Evolutionary conservation across 2,113 vertebrate genomes (phyloP).

Genomic region (Aix galericulata): DNA sequence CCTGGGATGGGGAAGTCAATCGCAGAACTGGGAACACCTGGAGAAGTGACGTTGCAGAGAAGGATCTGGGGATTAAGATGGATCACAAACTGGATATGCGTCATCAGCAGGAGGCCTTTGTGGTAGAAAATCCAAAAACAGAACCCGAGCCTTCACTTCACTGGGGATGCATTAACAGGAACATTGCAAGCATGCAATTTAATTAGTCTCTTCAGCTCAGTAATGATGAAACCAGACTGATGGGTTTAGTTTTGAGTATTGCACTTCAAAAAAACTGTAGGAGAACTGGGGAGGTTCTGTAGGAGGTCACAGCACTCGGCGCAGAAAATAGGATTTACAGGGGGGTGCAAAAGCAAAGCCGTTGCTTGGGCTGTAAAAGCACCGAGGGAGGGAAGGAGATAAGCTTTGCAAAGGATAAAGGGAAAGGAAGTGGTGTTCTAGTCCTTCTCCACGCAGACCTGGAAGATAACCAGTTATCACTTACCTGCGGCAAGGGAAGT

Average conservation of each 20-base stretch:
- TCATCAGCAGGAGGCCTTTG: not conserved
- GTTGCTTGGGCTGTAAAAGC: not conserved
- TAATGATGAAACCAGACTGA: slow-evolving; percentile 11
- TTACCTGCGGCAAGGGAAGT: not conserved
- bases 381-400: not conserved
- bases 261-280: not conserved
- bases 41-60: not conserved
- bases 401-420: not conserved
- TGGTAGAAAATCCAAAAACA: not conserved
- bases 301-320: not conserved
- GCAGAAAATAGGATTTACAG: not conserved
- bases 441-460: not conserved
- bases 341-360: not conserved
- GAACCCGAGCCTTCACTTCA: not conserved
- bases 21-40: not conserved
- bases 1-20: not conserved
- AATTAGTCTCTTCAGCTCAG: slow-evolving; percentile 35
- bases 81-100: not conserved
- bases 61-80: not conserved
- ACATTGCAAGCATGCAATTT: slow-evolving; percentile 8
- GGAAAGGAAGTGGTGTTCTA: not conserved
- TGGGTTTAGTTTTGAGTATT: not conserved
- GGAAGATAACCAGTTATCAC: not conserved
- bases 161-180: slow-evolving; percentile 22
- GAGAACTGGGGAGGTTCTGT: not conserved